Evolutionary conservation across 2,888 invertebrate species (phyloP).

Genomic region (Epistrophe eligans): DNA sequence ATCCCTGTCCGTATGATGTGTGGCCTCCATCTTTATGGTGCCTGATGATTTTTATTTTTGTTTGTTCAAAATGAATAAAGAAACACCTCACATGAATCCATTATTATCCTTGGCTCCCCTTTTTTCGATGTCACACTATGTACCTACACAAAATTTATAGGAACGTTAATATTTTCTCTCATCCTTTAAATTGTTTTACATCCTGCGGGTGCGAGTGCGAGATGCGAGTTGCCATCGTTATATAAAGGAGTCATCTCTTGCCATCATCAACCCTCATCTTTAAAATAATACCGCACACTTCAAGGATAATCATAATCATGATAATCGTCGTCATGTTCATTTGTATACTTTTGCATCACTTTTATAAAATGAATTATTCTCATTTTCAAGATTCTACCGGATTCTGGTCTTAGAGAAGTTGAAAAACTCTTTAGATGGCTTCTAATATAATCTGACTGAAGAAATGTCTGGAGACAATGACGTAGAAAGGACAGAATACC

Average conservation of each 20-base stretch:
- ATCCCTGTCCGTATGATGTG: constrained; percentile 5
- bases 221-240: not conserved
- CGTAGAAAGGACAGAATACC: not conserved
- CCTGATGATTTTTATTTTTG: constrained; percentile 7
- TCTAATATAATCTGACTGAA: constrained; percentile 71
- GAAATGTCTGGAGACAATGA: constrained; percentile 50
- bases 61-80: not conserved
- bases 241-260: not conserved
- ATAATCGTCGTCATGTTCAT: constrained; percentile 73
- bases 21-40: not conserved
- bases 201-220: constrained; percentile 6
- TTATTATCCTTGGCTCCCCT: constrained; percentile 35
- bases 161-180: constrained; percentile 15
- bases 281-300: constrained; percentile 34
- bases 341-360: constrained; percentile 63
- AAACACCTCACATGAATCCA: constrained; percentile 16
- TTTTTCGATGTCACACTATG: constrained; percentile 19
- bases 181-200: constrained; percentile 14
- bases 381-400: constrained; percentile 63
- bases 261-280: not conserved
- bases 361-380: constrained; percentile 70
- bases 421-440: constrained; percentile 70
- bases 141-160: not conserved
- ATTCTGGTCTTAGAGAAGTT: constrained; percentile 66
- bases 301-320: constrained; percentile 70